Evolutionary conservation across 2,888 invertebrate species (phyloP), one percentile per base, ranked within the genome.

Genomic region (Zaprionus bogoriensis): DNA sequence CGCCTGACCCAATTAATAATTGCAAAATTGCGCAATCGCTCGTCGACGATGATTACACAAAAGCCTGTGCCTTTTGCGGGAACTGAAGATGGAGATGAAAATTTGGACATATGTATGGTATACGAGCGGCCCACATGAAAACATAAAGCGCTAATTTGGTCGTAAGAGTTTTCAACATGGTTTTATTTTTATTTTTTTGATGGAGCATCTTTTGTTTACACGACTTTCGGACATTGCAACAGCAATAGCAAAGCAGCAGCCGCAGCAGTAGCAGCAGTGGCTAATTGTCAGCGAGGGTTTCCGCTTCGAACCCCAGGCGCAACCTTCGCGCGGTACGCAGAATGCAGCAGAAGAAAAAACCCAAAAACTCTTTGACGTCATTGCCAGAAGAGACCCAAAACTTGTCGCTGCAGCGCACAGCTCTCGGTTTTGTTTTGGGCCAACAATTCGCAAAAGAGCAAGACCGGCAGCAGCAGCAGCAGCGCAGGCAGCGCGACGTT

Each of bases 1-100:
- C 58, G 52, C 46, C 38, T 80, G 80, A 80, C 80, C 86, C 71
- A 80, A 80, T 80, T 80, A 79, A 70, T 82, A 82, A 81, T 67
- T 76, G 83, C 69, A 59, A 72, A 62, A 78, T 85, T 82, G 54
- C 79, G 72, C 75, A 79, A 85, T 45, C 38, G 27, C 45, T 51
- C 28, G 27, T 2, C 17, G 23, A 42, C 10, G 10, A 10, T 51
- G 50, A 60, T 75, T 75, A 54, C 75, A 75, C 75, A 75, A 75
- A 67, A 48, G 54, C 12, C 28, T n/a, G 36, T 45, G 59, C 32
- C 58, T 10, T 41, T 32, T 32, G 61, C 85, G 78, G 78, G 64
- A 78, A 77, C 59, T 50, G 46, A 19, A 55, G 68, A 54, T 64
- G 32, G 57, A 55, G 32, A 41, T 65, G 61, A 74, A 74, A 68